Evolutionary conservation across 2,113 vertebrate species (phyloP).

Genomic region (Nymphicus hollandicus): DNA sequence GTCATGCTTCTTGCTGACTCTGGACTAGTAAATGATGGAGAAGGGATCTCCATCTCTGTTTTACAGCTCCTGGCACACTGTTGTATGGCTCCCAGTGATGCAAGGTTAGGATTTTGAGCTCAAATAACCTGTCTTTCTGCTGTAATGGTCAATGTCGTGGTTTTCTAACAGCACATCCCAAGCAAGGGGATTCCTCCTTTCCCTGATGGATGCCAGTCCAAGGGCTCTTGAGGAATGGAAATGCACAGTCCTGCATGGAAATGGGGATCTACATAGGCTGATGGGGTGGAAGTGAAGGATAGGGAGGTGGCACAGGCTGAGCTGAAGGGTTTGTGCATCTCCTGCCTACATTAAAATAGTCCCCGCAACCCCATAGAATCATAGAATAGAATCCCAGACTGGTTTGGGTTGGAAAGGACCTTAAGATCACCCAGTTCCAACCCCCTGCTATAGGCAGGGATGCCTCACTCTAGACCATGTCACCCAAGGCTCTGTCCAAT

Average conservation of each 20-base stretch:
- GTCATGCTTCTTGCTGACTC: not conserved
- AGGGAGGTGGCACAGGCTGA: not conserved
- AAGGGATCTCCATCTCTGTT: too few relatives aligned
- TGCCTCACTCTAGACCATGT: not conserved
- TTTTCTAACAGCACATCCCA: not conserved
- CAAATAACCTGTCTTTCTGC: not conserved
- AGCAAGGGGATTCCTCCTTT: not conserved
- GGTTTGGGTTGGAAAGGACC: not conserved
- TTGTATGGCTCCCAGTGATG: not conserved
- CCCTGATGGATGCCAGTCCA: too few relatives aligned
- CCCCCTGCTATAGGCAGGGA: not conserved
- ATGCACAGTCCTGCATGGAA: not conserved
- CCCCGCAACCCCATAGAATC: not conserved
- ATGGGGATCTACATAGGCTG: too few relatives aligned
- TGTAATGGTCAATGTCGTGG: fast-evolving
- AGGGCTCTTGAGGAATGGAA: not conserved
- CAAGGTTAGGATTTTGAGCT: not conserved
- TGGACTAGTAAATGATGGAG: not conserved
- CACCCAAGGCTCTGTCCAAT: not conserved
- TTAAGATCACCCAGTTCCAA: not conserved
- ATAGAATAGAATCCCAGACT: not conserved
- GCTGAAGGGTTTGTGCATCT: not conserved
- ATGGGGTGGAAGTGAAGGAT: not conserved
- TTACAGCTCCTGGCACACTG: not conserved
- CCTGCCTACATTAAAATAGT: not conserved